Evolutionary conservation across 2,113 vertebrate species (phyloP).

Genomic region (Strix aluco): DNA sequence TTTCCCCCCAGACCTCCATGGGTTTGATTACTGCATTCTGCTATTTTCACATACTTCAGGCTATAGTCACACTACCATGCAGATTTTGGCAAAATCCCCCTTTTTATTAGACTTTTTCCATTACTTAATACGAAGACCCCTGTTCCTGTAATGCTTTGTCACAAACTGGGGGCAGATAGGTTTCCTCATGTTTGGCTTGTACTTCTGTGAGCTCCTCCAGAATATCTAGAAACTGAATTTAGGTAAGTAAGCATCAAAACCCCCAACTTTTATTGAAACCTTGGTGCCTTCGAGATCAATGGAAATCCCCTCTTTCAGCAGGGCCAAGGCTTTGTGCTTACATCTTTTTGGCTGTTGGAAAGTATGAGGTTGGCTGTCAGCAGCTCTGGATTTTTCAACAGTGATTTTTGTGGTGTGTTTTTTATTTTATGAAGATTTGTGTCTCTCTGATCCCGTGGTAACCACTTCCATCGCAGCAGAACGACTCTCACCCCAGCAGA

Average conservation of each 20-base stretch:
- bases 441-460: background rate
- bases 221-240: background rate
- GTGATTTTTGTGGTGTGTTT: background rate
- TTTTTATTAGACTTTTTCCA: background rate
- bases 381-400: background rate
- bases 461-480: background rate
- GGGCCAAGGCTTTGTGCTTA: background rate
- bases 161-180: background rate
- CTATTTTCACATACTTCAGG: background rate
- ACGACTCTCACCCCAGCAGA: background rate
- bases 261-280: background rate
- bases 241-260: background rate
- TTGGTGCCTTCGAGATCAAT: background rate
- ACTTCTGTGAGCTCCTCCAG: background rate
- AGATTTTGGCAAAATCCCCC: background rate
- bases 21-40: background rate
- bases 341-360: background rate
- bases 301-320: background rate
- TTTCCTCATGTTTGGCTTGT: background rate
- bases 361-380: background rate
- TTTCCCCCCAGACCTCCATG: background rate
- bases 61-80: background rate
- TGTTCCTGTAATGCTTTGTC: background rate
- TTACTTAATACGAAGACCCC: background rate
- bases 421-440: background rate